Evolutionary conservation across 2,113 vertebrate species (phyloP).

Genomic region (Dicrurus megarhynchus): DNA sequence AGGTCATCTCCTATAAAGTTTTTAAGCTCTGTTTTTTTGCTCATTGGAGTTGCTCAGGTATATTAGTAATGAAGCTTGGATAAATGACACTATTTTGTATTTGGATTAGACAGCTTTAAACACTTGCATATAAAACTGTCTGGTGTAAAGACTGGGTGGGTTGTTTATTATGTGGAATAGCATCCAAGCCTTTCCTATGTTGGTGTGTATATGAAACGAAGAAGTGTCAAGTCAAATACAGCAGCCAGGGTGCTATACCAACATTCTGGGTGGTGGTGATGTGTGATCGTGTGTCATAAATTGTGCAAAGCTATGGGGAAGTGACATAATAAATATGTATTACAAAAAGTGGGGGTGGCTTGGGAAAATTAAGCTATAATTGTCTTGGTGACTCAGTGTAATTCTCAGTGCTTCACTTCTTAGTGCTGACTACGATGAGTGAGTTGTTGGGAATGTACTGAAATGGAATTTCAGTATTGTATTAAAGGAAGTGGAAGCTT

Average conservation of each 20-base stretch:
- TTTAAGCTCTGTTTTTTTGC: not conserved
- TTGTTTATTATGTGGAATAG: not conserved
- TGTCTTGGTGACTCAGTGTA: slow-evolving; percentile 16
- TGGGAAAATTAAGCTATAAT: slow-evolving; percentile 42
- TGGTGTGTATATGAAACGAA: not conserved
- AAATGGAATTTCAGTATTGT: not conserved
- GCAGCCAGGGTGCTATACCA: not conserved
- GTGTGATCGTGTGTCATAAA: not conserved
- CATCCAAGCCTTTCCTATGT: not conserved
- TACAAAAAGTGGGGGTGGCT: not conserved
- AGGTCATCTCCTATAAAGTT: not conserved
- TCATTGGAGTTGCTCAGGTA: not conserved
- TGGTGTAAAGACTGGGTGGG: not conserved
- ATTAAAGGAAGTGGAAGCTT: not conserved
- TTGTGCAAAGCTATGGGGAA: not conserved
- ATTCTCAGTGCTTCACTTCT: slow-evolving; percentile 22
- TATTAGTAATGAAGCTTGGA: not conserved
- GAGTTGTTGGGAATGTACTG: not conserved
- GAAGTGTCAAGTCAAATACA: not conserved
- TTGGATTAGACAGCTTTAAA: not conserved
- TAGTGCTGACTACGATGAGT: slow-evolving; percentile 37
- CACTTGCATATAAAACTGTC: not conserved
- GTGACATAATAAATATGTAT: slow-evolving; percentile 15
- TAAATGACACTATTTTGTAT: not conserved
- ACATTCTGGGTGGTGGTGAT: not conserved